Evolutionary conservation across 1,140 invertebrate species (phyloP).

Genomic region (Drosophila pectinifera): DNA sequence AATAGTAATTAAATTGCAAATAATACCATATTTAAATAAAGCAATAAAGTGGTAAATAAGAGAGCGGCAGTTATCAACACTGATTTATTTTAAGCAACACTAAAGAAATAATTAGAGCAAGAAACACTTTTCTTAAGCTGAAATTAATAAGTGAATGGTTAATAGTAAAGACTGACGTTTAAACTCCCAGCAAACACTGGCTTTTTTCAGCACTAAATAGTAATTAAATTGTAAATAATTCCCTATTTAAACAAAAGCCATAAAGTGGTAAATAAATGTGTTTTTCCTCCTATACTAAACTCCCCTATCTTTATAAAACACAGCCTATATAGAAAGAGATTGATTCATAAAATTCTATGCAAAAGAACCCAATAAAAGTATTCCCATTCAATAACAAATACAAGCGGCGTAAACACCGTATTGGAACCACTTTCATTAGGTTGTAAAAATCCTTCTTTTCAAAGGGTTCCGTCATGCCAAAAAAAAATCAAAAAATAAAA

Average conservation of each 20-base stretch:
- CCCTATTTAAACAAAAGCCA: background rate
- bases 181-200: too few relatives aligned
- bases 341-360: too few relatives aligned
- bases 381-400: background rate
- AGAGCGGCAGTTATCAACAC: conserved; percentile 16
- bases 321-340: conserved; percentile 3
- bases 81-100: conserved; percentile 1
- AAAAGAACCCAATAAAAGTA: too few relatives aligned
- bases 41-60: too few relatives aligned
- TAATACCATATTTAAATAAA: too few relatives aligned
- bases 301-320: background rate
- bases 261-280: too few relatives aligned
- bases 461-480: conserved; percentile 3
- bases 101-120: background rate
- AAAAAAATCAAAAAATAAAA: background rate
- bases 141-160: too few relatives aligned
- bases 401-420: conserved; percentile 4
- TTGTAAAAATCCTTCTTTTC: conserved; percentile 23
- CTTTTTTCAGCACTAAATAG: background rate
- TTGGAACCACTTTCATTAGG: conserved; percentile 25
- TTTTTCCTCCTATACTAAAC: background rate
- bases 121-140: too few relatives aligned
- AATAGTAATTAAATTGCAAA: too few relatives aligned
- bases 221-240: background rate
- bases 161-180: too few relatives aligned